Evolutionary conservation across 2,113 vertebrate genomes (phyloP), one percentile per base, ranked within the genome.

Genomic region (Semnornis frantzii): DNA sequence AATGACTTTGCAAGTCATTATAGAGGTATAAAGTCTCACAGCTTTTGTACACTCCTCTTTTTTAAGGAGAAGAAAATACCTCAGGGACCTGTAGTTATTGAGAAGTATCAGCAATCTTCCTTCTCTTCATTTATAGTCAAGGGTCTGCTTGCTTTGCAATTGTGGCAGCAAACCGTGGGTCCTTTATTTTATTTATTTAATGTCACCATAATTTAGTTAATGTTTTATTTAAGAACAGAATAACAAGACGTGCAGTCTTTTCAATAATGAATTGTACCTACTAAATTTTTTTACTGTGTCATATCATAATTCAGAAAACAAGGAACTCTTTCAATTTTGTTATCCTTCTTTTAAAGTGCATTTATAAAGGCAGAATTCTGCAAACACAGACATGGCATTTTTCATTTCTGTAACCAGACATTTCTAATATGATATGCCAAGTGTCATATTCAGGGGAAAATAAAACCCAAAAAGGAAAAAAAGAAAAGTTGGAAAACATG

Each of bases 181-280:
- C 33, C 7, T 90, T 75, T 44, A 21, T 66, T 50, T 73, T 74
- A 89, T 89, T 89, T 77, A 84, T 82, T 89, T 42, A 90, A 44
- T 74, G 64, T 8, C 23, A 44, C 9, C 31, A 66, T 73, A 82
- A 76, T 90, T 87, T 50, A 85, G 19, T 65, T 20, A 74, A 79
- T 86, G 27, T 80, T 90, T 91, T 92, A 69, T 92, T 96, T 79
- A 92, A 85, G 42, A 74, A 60, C 28, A 70, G 72, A 88, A 81
- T 68, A 93, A 95, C 77, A 90, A 28, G 31, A 46, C 77, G 7
- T 44, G 42, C 15, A 44, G 23, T 5, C 20, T 91, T 93, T 85
- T 73, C 54, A 89, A 28, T 68, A 62, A 44, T 17, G 66, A 92
- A 74, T 23, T 64, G 28, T 17, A 48, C 24, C 10, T 59, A 60